These are phyloP conservation scores for Zelostemma sp. DNA, from an alignment of 1,140 invertebrate genomes.

Conservation along the genomic window DNA sequence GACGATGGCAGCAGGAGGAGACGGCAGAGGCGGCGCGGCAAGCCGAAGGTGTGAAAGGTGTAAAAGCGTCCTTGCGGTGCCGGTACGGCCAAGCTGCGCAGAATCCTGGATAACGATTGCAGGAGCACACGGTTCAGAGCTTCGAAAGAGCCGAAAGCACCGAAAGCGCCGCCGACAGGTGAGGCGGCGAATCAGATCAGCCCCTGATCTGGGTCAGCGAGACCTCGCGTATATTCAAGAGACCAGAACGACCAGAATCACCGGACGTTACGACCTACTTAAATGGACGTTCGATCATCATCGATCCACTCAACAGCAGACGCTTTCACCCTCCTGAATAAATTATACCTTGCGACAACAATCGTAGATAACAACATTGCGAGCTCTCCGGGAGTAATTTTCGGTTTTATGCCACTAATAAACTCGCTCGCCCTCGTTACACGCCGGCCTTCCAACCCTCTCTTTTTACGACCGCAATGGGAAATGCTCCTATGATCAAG, in stretches of 20 bases:
- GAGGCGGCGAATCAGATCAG: conserved; percentile 55
- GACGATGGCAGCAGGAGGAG: too few relatives aligned
- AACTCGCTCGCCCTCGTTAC: background rate
- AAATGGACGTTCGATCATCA: conserved; percentile 57
- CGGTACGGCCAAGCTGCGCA: conserved; percentile 60
- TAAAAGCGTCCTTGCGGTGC: conserved; percentile 53
- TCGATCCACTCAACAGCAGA: conserved; percentile 43
- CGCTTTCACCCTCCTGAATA: conserved; percentile 44
- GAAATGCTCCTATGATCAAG: background rate
- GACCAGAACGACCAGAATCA: conserved; percentile 53
- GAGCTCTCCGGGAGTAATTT: conserved; percentile 8
- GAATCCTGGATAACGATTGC: conserved; percentile 69
- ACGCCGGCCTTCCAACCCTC: background rate
- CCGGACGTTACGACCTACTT: conserved; percentile 65
- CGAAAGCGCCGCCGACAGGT: conserved; percentile 50
- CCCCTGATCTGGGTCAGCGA: conserved; percentile 63
- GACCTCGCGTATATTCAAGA: conserved; percentile 55
- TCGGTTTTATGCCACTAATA: conserved; percentile 17
- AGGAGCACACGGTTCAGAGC: conserved; percentile 46
- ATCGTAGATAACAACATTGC: conserved; percentile 18
- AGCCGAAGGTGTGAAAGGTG: conserved; percentile 25
- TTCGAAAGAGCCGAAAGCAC: too few relatives aligned
- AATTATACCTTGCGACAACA: conserved; percentile 20
- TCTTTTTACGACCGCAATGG: background rate
- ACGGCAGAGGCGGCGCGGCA: background rate